Evolutionary conservation across 2,888 invertebrate genomes (phyloP).

Genomic region (Pachymerium ferrugineum): DNA sequence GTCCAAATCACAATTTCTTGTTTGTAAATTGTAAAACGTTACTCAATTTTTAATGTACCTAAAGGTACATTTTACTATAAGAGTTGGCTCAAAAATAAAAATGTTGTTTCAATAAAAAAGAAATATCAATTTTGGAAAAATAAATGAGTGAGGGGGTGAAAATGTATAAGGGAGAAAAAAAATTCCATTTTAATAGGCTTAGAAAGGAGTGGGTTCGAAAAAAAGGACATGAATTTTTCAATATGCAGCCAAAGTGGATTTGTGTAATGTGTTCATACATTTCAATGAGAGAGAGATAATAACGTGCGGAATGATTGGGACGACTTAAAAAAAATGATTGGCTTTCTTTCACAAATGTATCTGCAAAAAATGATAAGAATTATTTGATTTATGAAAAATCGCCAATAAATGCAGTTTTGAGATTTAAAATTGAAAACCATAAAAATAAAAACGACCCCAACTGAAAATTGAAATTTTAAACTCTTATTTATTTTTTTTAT

Average conservation of each 20-base stretch:
- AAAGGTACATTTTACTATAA: no score
- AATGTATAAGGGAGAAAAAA: neutral
- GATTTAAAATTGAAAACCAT: neutral
- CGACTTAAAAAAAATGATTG: neutral
- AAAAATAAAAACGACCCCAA: no score
- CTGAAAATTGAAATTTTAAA: neutral
- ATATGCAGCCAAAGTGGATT: slow-evolving; percentile 34
- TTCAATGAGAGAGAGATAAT: slow-evolving; percentile 30
- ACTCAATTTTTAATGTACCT: no score
- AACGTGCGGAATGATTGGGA: slow-evolving; percentile 5
- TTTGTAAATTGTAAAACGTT: no score
- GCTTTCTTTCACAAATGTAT: neutral
- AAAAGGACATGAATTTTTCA: slow-evolving; percentile 34
- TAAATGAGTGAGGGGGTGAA: slow-evolving; percentile 17
- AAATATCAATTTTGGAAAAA: slow-evolving; percentile 32
- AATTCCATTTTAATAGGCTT: slow-evolving; percentile 32
- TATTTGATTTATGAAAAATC: slow-evolving; percentile 11
- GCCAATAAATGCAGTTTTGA: slow-evolving; percentile 5
- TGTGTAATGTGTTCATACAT: slow-evolving; percentile 34
- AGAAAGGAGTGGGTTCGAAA: slow-evolving; percentile 30
- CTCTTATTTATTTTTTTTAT: neutral
- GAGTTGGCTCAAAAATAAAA: neutral
- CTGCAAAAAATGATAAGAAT: neutral
- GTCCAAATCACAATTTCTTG: no score
- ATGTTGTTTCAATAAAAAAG: neutral